Evolutionary conservation across 2,797 vertebrate species (phyloP), one percentile per base, ranked within the genome.

Genomic region (Anas bernieri): DNA sequence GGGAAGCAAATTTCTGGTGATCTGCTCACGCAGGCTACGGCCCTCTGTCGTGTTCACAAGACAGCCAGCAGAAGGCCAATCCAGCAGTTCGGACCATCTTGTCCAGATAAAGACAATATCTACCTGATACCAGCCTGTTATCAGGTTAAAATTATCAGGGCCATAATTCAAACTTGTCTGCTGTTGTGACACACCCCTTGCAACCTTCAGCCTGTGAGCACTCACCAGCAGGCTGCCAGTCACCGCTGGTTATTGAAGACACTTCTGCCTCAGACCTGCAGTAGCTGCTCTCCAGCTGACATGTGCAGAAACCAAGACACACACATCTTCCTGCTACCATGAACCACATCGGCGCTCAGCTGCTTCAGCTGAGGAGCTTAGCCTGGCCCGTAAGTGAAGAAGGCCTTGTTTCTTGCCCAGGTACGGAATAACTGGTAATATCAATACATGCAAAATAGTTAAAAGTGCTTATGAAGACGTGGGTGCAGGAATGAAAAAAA

Each of bases 81-180:
- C 28, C 83, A 86, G 25, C 37, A 33, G 23, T 43, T 58, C 46
- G 61, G 35, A 77, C 13, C 25, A 12, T 25, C 41, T 61, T 68
- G 5, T 22, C 16, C 17, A 75, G 35, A 62, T 0, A 30, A 88
- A 43, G 8, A 43, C 2, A 70, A 0, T 4, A 86, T 20, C 69
- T 39, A 62, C 55, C 41, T 11, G 12, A 11, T 6, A 55, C 9
- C 21, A 45, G 12, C 26, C 17, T 72, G 50, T 8, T 41, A 64
- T 33, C 31, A 69, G 1, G 52, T 58, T 66, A 79, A 92, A 86
- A 43, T 6, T 11, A 90, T 55, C 62, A 72, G 28, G n/a, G 37
- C 30, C 66, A 35, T 7, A 75, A 75, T 26, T 33, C 56, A 88
- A 72, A 83, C 31, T 26, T 33, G 31, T 31, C 69, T 50, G 22